Evolutionary conservation across 2,797 vertebrate genomes (phyloP), one percentile per base, ranked within the genome.

Genomic region (Microhierax caerulescens): DNA sequence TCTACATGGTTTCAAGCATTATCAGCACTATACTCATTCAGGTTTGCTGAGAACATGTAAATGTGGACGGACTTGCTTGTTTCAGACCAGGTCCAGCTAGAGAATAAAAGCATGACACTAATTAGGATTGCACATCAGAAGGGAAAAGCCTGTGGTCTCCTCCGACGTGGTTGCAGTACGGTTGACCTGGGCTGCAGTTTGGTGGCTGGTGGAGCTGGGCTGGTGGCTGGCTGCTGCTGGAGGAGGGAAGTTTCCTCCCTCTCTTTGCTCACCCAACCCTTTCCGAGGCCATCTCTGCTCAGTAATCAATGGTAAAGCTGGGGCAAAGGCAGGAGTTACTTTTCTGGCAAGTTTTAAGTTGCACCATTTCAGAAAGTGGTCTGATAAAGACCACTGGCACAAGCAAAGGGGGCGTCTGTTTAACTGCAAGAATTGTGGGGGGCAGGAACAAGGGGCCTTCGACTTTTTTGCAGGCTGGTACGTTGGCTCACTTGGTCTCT

Each of bases 401-500:
- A 57, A 37, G 25, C 22, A n/a, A 39, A 80, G 28, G 12, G 10
- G 2, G 4, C 7, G 18, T 28, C 32, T 59, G 51, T 17, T 54
- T 39, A 65, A 4, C 19, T 59, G 51, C 25, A 83, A 14, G 56
- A 89, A 34, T 13, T 67, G 75, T 11, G 56, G n/a, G 15, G 41
- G 41, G 24, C 19, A 32, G 73, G 22, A 93, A 51, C 24, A 64
- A 77, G 37, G 18, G 54, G n/a, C 34, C 56, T 90, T 74, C 48
- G 75, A 27, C 54, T 59, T 94, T 21, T 19, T 32, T 87, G 63
- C 43, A 67, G 22, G 24, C 36, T 47, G 23, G 28, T 56, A 27
- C 5, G 0, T 43, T 68, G 74, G 12, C 27, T 74, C n/a, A 43
- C 17, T 74, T 68, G 0, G 1, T 74, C 2, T 1, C 21, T 85